Conservation (phyloP, 2,888 invertebrate genomes). For the Ophraella communa region DNA sequence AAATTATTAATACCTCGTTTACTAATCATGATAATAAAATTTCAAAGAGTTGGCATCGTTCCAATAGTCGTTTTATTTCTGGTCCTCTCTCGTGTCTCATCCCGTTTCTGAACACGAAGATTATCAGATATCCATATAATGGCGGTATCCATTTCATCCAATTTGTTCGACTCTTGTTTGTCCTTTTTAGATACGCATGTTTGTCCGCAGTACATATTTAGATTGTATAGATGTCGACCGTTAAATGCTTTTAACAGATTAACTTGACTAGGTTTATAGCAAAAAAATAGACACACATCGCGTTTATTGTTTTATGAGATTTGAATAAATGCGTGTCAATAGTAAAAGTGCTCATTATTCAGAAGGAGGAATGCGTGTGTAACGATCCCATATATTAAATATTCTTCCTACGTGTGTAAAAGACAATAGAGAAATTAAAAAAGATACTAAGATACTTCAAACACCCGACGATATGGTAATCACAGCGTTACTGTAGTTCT, state of each 20-base stretch:
- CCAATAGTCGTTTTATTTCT: neutral
- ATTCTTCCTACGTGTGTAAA: neutral
- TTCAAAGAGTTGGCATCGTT: neutral
- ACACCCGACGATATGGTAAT: neutral
- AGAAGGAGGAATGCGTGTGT: neutral
- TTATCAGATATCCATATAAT: slow-evolving; percentile 1
- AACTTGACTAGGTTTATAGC: neutral
- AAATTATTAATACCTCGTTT: too few relatives aligned
- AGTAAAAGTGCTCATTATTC: neutral
- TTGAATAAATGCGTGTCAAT: neutral
- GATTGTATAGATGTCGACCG: neutral
- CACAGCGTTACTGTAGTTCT: neutral
- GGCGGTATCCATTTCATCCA: neutral
- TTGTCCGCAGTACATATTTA: neutral
- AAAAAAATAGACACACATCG: neutral
- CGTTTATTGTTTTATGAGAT: too few relatives aligned
- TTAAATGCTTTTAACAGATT: neutral
- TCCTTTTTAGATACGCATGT: neutral
- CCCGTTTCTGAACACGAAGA: neutral
- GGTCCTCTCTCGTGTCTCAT: neutral
- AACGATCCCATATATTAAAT: neutral
- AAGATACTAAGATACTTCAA: neutral
- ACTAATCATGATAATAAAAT: neutral
- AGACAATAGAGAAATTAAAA: neutral
- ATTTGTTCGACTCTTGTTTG: neutral